These are phyloP conservation scores for Carposina sasakii DNA, from an alignment of 1,140 invertebrate species.

Conservation along the genomic window DNA sequence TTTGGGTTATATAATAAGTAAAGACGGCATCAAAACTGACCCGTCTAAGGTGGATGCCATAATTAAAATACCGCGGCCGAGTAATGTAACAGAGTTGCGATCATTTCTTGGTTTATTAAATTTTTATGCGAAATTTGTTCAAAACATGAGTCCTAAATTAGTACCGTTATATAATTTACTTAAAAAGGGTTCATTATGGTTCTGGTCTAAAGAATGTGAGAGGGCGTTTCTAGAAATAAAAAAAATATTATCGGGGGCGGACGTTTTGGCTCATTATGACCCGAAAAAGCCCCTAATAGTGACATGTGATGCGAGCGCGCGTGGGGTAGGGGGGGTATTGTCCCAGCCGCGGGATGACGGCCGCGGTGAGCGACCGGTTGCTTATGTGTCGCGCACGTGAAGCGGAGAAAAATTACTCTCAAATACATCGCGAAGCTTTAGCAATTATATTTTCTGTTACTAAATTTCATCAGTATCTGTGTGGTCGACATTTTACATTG, in stretches of 20 bases:
- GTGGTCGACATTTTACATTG: neutral
- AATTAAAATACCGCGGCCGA: neutral
- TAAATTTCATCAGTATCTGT: neutral
- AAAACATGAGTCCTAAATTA: neutral
- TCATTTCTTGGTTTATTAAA: neutral
- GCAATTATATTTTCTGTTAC: neutral
- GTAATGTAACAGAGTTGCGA: neutral
- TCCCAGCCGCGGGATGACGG: neutral
- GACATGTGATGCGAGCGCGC: neutral
- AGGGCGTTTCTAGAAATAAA: neutral
- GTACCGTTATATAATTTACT: neutral
- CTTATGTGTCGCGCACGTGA: neutral
- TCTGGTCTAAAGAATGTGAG: neutral
- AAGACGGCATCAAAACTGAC: neutral
- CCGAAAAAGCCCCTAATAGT: neutral
- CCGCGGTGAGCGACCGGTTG: neutral
- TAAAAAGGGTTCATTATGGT: neutral
- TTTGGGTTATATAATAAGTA: neutral
- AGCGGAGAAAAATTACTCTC: too few relatives aligned
- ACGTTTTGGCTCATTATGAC: neutral
- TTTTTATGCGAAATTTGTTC: neutral
- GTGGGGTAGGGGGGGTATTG: neutral
- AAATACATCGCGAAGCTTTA: neutral
- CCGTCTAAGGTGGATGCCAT: neutral
- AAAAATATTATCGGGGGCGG: neutral